These are phyloP conservation scores for Cheilosia vernalis DNA, from an alignment of 2,888 invertebrate genomes.

Conservation along the genomic window DNA sequence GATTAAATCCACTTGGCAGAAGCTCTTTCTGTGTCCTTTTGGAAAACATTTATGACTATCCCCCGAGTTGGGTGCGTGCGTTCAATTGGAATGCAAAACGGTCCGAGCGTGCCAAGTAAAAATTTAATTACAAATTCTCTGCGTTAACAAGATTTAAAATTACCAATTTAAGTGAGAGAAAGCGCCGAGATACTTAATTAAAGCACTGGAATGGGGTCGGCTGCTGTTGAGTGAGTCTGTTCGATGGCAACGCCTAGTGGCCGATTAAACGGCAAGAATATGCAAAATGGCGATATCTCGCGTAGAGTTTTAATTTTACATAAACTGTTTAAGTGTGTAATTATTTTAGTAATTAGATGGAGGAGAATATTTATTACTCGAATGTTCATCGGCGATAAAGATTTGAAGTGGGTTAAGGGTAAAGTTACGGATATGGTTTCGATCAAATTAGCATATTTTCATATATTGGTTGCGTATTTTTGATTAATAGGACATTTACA, in stretches of 20 bases:
- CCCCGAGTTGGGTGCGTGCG: conserved; percentile 45
- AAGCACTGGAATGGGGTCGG: conserved; percentile 26
- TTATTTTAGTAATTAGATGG: conserved; percentile 55
- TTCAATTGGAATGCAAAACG: conserved; percentile 65
- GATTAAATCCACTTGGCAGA: conserved; percentile 58
- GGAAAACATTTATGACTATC: background rate
- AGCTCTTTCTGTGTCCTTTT: background rate
- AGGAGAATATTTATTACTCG: conserved; percentile 39
- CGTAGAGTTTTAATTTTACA: conserved; percentile 52
- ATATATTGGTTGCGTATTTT: no score
- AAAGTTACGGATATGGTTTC: no score
- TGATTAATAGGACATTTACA: no score
- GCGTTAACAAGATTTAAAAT: conserved; percentile 75
- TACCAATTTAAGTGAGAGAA: conserved; percentile 62
- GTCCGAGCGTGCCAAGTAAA: conserved; percentile 53
- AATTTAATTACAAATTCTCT: conserved; percentile 74
- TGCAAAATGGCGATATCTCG: conserved; percentile 68
- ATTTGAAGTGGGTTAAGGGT: no score
- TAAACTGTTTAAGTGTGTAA: conserved; percentile 68
- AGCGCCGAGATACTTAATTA: conserved; percentile 66
- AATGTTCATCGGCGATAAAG: conserved; percentile 3
- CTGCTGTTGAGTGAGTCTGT: background rate
- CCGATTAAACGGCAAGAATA: conserved; percentile 52
- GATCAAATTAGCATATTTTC: no score
- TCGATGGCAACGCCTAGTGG: conserved; percentile 17